These are phyloP conservation scores for Xylota sylvarum DNA, from an alignment of 2,888 invertebrate genomes.

Conservation along the genomic window DNA sequence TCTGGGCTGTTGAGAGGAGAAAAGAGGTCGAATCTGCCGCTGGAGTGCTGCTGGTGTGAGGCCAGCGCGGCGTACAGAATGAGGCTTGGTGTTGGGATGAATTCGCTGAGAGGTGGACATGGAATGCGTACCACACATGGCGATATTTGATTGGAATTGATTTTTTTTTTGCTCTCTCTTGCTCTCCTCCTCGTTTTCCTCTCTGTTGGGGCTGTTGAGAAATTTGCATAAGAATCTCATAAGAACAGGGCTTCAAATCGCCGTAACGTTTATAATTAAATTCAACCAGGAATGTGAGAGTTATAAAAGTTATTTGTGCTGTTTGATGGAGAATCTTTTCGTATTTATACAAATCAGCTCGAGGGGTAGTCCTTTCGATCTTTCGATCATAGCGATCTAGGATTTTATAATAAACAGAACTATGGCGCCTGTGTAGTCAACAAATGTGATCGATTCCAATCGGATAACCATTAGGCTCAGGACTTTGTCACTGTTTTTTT, in stretches of 20 bases:
- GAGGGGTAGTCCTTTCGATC: no score
- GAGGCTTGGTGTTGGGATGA: slow-evolving; percentile 69
- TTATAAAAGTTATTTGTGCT: neutral
- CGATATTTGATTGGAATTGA: slow-evolving; percentile 74
- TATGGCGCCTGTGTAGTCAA: no score
- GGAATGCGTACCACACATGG: slow-evolving; percentile 77
- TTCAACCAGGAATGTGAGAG: slow-evolving; percentile 1
- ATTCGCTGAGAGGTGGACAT: slow-evolving; percentile 70
- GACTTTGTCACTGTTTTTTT: no score
- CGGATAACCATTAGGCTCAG: no score
- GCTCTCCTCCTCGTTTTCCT: neutral
- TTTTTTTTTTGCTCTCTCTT: slow-evolving; percentile 25
- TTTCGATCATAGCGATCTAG: no score
- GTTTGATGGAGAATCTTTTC: no score
- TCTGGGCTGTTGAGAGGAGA: slow-evolving; percentile 27
- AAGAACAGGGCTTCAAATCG: slow-evolving; percentile 35
- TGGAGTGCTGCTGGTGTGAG: slow-evolving; percentile 66
- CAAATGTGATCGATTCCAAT: no score
- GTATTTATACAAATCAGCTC: no score
- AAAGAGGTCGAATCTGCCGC: slow-evolving; percentile 40
- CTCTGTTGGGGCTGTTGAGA: neutral
- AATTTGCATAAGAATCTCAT: slow-evolving; percentile 65
- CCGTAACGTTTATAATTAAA: slow-evolving; percentile 54
- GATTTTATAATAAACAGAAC: no score
- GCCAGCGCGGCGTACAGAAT: slow-evolving; percentile 37